Base-by-base conservation (phyloP, 2,888 invertebrate genomes). In the Heliconius hortense region DNA sequence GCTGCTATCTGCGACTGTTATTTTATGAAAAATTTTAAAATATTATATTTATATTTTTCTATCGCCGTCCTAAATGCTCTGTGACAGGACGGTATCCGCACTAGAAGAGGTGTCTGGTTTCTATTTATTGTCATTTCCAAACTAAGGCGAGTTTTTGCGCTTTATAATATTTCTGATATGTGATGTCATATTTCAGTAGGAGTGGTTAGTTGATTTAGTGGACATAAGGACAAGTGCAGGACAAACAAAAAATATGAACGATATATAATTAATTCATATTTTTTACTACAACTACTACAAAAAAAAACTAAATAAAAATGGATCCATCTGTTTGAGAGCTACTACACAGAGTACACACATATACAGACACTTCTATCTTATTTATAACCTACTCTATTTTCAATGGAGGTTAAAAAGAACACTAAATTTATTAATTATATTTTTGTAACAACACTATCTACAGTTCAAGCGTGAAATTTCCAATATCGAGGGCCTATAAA, bases 41-140 rank as follows among this genome's bases (percentile, higher is more conserved):
- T 24, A 59, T 4, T 24, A 59, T 60, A 4, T 24, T 60, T 60
- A 60, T 26, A 26, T 60, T 15, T 60, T 11, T n/a, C 10, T n/a
- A n/a, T 35, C 21, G 35, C 4, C 24, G 26, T 35, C 0, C 39
- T 26, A 21, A 66, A 26, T 67, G 28, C 73, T 73, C 73, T 73
- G 67, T 73, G 59, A 59, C 24, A 43, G 24, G 53, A 72, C 31
- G 35, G 64, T 72, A 56, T 56, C 53, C 62, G 18, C n/a, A 56
- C 39, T 67, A 39, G 56, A 59, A 60, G 59, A 59, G 73, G 73
- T 67, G 67, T 67, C 73, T 39, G 39, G 73, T 73, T 73, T 59
- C 73, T 73, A 73, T 73, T 73, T 73, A 73, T 67, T 67, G 66
- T 67, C 66, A 67, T 56, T 59, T 59, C 59, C 73, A 73, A 73